Base-by-base conservation (phyloP, 2,888 invertebrate genomes). In the Synanthedon formicaeformis region DNA sequence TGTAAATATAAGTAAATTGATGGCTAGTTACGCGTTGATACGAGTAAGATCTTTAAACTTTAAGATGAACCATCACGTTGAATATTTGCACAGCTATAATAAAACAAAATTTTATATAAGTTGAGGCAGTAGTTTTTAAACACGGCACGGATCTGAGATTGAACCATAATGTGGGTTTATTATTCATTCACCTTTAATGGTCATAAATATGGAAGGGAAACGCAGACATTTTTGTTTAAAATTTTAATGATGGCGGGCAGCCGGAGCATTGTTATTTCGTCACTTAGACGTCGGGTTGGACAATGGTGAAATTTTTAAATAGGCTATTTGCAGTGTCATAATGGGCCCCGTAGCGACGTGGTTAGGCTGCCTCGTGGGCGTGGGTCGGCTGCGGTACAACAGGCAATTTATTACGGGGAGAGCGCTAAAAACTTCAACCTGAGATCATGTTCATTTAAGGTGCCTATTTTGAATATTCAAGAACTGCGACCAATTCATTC, bases 361-460 rank as follows among this genome's bases (percentile, higher is more conserved):
- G 54, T 51, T 50, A 51, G 14, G 41, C 50, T n/a, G 50, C 52
- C 6, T 53, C 59, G 71, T 73, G 69, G 72, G 74, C 66, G 71
- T 58, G 59, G 65, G 64, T 67, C 60, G 58, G 45, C n/a, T 45
- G 13, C 8, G 27, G 16, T 53, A 57, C 58, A 65, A 68, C 65
- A 63, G 69, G 69, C 74, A 72, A 75, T 75, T 73, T 74, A 70
- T 69, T 66, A 57, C 58, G 60, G 71, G 63, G 60, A 62, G 63
- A 64, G 64, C 67, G 63, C 63, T 63, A 62, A 64, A 63, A 64
- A 61, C 61, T 62, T 69, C 13, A 65, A 70, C 45, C 45, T 13
- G 45, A n/a, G n/a, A 11, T n/a, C 8, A 50, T 54, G 54, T 56
- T 52, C 49, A 56, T 54, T 52, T 55, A 51, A 52, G 54, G 49